Conservation (phyloP, 1,140 invertebrate genomes). For the Drosophila tsacasi region DNA sequence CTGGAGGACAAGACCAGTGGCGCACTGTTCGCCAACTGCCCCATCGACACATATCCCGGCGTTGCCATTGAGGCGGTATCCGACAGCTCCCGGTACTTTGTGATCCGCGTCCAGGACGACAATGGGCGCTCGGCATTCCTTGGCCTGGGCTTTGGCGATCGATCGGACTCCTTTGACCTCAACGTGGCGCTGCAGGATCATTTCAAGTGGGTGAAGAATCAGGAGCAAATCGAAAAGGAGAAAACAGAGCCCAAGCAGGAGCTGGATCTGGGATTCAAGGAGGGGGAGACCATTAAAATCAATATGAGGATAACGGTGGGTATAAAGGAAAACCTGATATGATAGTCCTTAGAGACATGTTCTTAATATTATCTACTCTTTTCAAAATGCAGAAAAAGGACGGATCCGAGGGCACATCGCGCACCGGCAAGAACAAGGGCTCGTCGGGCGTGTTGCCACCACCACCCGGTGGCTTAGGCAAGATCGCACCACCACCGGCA, state of each 20-base stretch:
- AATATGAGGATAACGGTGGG: constrained; percentile 98
- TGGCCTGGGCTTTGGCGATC: constrained; percentile 98
- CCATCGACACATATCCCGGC: constrained; percentile 98
- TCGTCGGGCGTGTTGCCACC: constrained; percentile 79
- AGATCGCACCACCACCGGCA: constrained; percentile 94
- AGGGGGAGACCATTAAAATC: constrained; percentile 99
- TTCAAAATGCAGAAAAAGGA: constrained; percentile 92
- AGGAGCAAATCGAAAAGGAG: constrained; percentile 94
- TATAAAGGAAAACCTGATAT: background rate
- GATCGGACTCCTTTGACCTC: constrained; percentile 99
- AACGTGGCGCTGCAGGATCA: constrained; percentile 99
- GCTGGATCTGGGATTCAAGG: constrained; percentile 98
- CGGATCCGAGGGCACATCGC: constrained; percentile 89
- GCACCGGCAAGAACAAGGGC: constrained; percentile 87
- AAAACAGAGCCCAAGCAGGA: constrained; percentile 91
- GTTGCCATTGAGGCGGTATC: constrained; percentile 97
- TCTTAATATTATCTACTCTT: too few species aligned
- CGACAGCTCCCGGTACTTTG: constrained; percentile 99
- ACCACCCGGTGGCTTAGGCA: constrained; percentile 86
- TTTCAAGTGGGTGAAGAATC: constrained; percentile 98
- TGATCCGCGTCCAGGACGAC: constrained; percentile 97
- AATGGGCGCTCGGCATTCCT: constrained; percentile 98
- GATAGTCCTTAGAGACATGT: background rate
- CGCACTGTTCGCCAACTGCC: constrained; percentile 99
- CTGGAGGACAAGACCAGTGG: constrained; percentile 98